Evolutionary conservation across 2,797 vertebrate species (phyloP).

Genomic region (Stomatorhinus walkeri): DNA sequence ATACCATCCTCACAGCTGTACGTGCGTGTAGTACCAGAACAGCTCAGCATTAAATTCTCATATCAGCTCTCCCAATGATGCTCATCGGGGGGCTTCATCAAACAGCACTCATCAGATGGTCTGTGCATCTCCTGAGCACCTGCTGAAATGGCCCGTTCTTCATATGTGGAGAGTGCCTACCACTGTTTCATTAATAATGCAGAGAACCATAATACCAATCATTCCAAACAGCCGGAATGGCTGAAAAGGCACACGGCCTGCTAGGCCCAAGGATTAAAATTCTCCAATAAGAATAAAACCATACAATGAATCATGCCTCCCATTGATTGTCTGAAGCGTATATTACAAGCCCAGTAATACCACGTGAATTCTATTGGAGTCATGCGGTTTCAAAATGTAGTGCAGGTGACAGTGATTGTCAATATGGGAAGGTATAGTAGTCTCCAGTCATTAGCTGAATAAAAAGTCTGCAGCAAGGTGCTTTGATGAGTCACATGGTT

Average conservation of each 20-base stretch:
- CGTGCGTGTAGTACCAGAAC: neutral
- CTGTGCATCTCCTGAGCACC: constrained; percentile 3
- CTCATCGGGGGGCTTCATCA: constrained; percentile 15
- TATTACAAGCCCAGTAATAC: neutral
- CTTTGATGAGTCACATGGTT: neutral
- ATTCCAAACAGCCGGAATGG: constrained; percentile 19
- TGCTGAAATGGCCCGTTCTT: neutral
- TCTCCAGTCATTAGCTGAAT: neutral
- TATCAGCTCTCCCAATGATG: constrained; percentile 11
- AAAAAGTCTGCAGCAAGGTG: neutral
- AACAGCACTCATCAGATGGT: constrained; percentile 12
- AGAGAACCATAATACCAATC: constrained; percentile 18
- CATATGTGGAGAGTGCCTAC: neutral
- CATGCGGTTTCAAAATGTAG: neutral
- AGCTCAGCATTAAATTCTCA: constrained; percentile 16
- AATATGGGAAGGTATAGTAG: neutral
- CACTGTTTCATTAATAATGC: constrained; percentile 17
- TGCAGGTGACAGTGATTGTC: neutral
- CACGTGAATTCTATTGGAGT: neutral
- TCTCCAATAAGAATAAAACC: neutral
- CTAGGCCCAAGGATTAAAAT: constrained; percentile 20
- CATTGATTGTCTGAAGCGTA: constrained; percentile 1
- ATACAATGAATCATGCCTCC: constrained; percentile 11
- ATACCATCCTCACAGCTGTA: neutral
- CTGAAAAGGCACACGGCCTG: constrained; percentile 13